A percentile compares a stretch with the other conserved stretches of the same genome.
phyloP scores from a whole-genome alignment of 2,113 vertebrate species.

The Callionymus lyra region DNA sequence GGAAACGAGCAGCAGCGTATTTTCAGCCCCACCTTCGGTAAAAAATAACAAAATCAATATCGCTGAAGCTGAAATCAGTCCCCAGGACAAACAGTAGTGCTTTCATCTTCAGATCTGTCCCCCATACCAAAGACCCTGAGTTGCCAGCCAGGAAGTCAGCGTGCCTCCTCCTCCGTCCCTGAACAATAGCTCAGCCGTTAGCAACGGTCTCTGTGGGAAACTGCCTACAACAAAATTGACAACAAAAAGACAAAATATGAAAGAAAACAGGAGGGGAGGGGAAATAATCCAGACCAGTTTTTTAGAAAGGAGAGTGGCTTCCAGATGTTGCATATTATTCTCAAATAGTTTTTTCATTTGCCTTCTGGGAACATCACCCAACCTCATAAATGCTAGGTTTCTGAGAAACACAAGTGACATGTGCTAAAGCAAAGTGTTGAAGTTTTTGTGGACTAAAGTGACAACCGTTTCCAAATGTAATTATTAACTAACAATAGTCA shows the following conservation, averaged over 20 bases:
- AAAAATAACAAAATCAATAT: constrained; percentile 5
- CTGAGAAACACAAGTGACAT: too few species aligned
- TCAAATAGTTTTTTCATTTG: too few species aligned
- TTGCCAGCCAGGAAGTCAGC: constrained; percentile 51
- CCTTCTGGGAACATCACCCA: too few species aligned
- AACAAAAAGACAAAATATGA: not conserved
- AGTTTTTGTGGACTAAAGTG: too few species aligned
- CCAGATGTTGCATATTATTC: constrained; percentile 32
- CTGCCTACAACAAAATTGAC: constrained; percentile 26
- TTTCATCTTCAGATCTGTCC: constrained; percentile 23
- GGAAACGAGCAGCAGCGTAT: not conserved
- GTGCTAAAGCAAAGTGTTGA: too few species aligned
- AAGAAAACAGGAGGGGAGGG: constrained; percentile 8
- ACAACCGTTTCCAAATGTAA: too few species aligned
- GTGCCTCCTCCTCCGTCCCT: constrained; percentile 11
- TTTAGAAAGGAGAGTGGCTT: constrained; percentile 17
- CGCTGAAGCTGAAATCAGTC: constrained; percentile 7
- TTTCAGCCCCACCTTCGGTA: not conserved
- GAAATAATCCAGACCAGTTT: constrained; percentile 21
- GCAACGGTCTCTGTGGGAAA: constrained; percentile 45
- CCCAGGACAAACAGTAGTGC: constrained; percentile 1
- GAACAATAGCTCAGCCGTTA: constrained; percentile 45
- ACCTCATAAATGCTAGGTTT: too few species aligned
- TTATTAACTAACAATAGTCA: too few species aligned
- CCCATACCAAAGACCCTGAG: constrained; percentile 19